Evolutionary conservation across 2,797 vertebrate genomes (phyloP).

Genomic region (Coregonus sp.): DNA sequence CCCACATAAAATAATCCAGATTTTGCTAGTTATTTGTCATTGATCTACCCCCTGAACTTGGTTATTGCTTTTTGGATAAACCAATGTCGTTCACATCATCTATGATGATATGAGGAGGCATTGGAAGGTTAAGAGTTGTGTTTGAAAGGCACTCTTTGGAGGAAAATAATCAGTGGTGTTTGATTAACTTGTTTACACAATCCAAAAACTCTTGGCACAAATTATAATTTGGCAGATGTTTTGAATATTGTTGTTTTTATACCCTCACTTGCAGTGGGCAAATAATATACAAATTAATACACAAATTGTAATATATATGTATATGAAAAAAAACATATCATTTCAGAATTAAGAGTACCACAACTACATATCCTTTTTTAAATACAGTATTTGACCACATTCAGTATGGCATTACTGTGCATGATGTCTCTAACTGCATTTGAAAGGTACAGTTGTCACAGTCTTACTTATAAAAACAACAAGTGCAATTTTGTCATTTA

Average conservation of each 20-base stretch:
- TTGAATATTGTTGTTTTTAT: neutral
- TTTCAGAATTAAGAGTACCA: constrained; percentile 69
- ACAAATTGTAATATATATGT: constrained; percentile 18
- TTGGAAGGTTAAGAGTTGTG: neutral
- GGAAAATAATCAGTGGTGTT: no score
- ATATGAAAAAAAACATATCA: constrained; percentile 44
- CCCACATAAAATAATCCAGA: constrained; percentile 15
- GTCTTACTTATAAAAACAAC: constrained; percentile 52
- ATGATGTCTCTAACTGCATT: constrained; percentile 43
- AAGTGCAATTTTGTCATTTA: constrained; percentile 62
- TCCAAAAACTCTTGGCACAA: constrained; percentile 34
- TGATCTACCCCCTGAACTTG: neutral
- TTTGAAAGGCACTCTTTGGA: neutral
- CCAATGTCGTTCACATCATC: neutral
- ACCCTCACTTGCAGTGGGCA: constrained; percentile 35
- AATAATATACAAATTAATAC: constrained; percentile 57
- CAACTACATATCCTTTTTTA: constrained; percentile 56
- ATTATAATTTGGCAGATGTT: constrained; percentile 22
- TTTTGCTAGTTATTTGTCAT: neutral
- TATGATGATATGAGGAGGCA: neutral
- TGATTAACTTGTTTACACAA: neutral
- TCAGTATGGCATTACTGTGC: constrained; percentile 58
- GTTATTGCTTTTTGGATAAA: neutral
- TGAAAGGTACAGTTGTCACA: constrained; percentile 66
- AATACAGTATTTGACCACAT: constrained; percentile 69